Percentiles rank a stretch among this genome's conserved stretches.
These are phyloP conservation scores for Mus minutoides DNA, from an alignment of 2,797 vertebrate species.

Conservation along the genomic window DNA sequence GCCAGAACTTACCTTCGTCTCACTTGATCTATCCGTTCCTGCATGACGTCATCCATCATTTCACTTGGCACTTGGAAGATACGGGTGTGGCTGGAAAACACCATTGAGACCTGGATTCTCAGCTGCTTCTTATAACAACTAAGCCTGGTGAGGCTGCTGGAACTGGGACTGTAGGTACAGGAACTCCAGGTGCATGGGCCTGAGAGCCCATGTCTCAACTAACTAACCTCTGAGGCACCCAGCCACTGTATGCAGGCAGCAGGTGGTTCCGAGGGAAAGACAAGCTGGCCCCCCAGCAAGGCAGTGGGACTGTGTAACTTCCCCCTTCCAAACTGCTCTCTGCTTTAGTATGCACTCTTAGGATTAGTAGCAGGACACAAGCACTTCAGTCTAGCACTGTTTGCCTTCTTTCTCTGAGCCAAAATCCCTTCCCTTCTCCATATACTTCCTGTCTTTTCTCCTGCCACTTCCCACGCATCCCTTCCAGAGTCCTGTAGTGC, in stretches of 20 bases:
- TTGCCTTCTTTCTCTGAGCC: background rate
- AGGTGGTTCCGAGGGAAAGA: background rate
- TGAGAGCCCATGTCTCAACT: background rate
- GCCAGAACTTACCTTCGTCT: conserved; percentile 61
- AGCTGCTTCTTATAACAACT: background rate
- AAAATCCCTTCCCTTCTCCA: background rate
- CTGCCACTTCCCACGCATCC: too few species aligned
- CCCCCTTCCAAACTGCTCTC: background rate
- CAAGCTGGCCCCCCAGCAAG: rapidly evolving
- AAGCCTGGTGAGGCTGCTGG: background rate
- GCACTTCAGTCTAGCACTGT: background rate
- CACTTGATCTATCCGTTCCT: conserved; percentile 75
- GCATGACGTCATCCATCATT: conserved; percentile 11
- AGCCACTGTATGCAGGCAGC: background rate
- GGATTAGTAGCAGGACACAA: background rate
- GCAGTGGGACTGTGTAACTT: background rate
- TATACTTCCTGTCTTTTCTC: background rate
- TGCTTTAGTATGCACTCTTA: background rate
- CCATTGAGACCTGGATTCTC: background rate
- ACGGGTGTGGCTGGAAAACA: conserved; percentile 78
- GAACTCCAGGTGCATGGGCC: rapidly evolving
- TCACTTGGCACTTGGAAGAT: conserved; percentile 78
- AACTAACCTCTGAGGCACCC: background rate
- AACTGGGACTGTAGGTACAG: background rate
- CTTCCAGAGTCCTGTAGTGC: background rate